Percentiles rank a stretch among this genome's conserved stretches.
Evolutionary conservation across 2,888 invertebrate species (phyloP).

Genomic region (Orthosia gracilis): DNA sequence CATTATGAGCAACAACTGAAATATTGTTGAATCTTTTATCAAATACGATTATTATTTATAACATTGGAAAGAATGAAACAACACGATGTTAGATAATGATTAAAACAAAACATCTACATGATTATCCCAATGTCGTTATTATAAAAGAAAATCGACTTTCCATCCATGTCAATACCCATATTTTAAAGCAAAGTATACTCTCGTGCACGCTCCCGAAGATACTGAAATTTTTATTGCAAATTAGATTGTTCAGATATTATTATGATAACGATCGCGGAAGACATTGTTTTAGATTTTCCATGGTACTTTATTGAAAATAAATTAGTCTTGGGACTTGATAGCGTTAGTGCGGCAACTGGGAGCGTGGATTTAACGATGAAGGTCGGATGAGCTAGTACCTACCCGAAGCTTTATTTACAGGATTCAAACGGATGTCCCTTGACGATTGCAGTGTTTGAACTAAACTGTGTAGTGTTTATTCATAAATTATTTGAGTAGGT

Average conservation of each 20-base stretch:
- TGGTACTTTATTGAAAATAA: conserved; percentile 46
- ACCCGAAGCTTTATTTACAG: neutral
- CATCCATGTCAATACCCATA: conserved; percentile 18
- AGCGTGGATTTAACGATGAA: conserved; percentile 18
- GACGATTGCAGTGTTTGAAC: conserved; percentile 1
- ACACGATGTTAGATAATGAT: no score
- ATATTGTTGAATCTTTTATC: no score
- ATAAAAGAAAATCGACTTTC: conserved; percentile 30
- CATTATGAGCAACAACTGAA: no score
- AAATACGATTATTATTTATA: no score
- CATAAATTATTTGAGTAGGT: neutral
- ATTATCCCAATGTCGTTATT: neutral
- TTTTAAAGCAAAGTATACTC: conserved; percentile 35
- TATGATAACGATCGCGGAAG: conserved; percentile 37
- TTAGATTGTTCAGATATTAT: conserved; percentile 54
- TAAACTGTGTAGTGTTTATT: neutral
- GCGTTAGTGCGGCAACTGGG: conserved; percentile 27
- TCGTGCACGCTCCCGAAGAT: conserved; percentile 27
- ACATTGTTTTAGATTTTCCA: conserved; percentile 58
- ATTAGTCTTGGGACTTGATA: conserved; percentile 27
- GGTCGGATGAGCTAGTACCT: conserved; percentile 10
- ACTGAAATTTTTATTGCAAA: conserved; percentile 59
- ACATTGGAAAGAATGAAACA: no score
- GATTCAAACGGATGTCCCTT: conserved; percentile 9
- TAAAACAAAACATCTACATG: no score